phyloP scores from a whole-genome alignment of 2,113 vertebrate genomes.

The Boleophthalmus pectinirostris region DNA sequence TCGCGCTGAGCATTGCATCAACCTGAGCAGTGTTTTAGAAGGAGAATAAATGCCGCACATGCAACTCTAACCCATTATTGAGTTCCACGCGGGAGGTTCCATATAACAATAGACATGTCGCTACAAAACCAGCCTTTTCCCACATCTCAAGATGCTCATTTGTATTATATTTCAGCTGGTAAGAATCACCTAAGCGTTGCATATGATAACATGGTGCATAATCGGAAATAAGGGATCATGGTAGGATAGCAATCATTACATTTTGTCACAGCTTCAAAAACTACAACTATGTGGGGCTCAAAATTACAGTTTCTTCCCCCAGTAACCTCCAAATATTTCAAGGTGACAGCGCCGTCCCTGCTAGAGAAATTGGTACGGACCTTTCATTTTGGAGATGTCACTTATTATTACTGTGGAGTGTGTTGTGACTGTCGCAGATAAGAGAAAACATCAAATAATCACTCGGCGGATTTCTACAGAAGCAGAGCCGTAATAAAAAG shows the following conservation, averaged over 20 bases:
- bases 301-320: slow-evolving; percentile 12
- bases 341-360: slow-evolving; percentile 21
- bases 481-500: neutral
- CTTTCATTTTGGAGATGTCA: slow-evolving; percentile 22
- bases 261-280: slow-evolving; percentile 33
- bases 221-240: slow-evolving; percentile 25
- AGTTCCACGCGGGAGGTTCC: slow-evolving; percentile 54
- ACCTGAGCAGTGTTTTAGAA: slow-evolving; percentile 38
- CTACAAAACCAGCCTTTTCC: slow-evolving; percentile 43
- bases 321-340: slow-evolving; percentile 41
- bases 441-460: slow-evolving; percentile 10
- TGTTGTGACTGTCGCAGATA: slow-evolving; percentile 4
- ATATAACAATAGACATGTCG: slow-evolving; percentile 43
- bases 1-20: slow-evolving; percentile 40
- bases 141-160: slow-evolving; percentile 44
- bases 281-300: slow-evolving; percentile 15
- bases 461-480: neutral
- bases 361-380: slow-evolving; percentile 22
- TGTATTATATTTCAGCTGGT: slow-evolving; percentile 31
- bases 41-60: slow-evolving; percentile 32
- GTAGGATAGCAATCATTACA: slow-evolving; percentile 27
- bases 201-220: slow-evolving; percentile 54
- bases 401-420: slow-evolving; percentile 14
- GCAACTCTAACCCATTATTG: slow-evolving; percentile 57
- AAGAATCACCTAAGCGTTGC: slow-evolving; percentile 26